phyloP scores from a whole-genome alignment of 2,113 vertebrate genomes.

The Corythaixoides concolor region DNA sequence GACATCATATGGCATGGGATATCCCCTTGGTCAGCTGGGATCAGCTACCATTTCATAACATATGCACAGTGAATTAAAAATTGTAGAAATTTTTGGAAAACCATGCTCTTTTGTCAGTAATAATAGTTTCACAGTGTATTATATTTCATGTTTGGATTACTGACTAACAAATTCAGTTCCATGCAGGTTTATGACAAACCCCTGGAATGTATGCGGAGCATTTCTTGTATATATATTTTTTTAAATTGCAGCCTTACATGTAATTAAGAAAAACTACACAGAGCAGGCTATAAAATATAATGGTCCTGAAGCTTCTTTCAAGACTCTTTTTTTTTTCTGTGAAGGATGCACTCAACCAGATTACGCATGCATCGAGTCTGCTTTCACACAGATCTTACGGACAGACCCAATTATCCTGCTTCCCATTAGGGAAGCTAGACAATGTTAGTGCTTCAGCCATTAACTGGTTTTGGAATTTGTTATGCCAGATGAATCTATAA shows the following conservation, averaged over 20 bases:
- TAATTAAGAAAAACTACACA: not conserved
- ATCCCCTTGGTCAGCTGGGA: not conserved
- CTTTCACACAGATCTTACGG: conserved; percentile 34
- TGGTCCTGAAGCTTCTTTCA: not conserved
- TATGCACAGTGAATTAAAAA: not conserved
- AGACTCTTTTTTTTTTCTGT: not conserved
- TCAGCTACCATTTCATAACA: not conserved
- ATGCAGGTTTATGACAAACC: not conserved
- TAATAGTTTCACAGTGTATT: not conserved
- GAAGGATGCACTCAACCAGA: not conserved
- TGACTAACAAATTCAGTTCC: not conserved
- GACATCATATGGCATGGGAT: accelerated
- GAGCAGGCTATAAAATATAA: not conserved
- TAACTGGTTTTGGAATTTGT: conserved; percentile 30
- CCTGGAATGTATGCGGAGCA: not conserved
- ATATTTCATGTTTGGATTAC: not conserved
- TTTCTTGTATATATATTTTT: not conserved
- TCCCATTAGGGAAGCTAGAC: conserved; percentile 19
- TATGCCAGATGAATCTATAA: conserved; percentile 36
- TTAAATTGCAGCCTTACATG: not conserved
- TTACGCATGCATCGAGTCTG: not conserved
- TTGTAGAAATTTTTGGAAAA: not conserved
- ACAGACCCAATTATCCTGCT: conserved; percentile 34
- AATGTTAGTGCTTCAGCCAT: conserved; percentile 32
- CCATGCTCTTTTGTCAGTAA: not conserved